Evolutionary conservation across 2,888 invertebrate species (phyloP).

Genomic region (Rugalucina vietnamica): DNA sequence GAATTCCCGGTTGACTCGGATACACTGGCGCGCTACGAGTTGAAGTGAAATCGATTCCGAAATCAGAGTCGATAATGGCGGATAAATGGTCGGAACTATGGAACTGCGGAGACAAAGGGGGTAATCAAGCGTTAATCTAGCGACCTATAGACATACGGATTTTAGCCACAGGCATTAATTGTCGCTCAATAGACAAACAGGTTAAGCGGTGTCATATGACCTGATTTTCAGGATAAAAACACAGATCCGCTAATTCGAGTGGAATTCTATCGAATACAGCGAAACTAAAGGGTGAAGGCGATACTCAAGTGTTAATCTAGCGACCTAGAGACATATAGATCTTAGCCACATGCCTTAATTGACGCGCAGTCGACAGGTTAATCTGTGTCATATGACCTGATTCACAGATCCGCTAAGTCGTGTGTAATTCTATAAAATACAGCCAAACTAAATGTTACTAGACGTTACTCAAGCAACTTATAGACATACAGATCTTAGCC

Average conservation of each 20-base stretch:
- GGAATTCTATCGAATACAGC: background rate
- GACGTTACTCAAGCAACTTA: background rate
- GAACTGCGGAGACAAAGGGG: background rate
- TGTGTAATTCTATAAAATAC: too few species aligned
- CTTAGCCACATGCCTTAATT: too few species aligned
- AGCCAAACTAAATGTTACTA: too few species aligned
- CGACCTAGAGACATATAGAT: too few species aligned
- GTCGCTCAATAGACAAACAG: background rate
- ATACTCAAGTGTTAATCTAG: background rate
- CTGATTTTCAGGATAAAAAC: background rate
- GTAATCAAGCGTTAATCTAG: background rate
- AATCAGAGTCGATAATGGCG: background rate
- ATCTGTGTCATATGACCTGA: too few species aligned
- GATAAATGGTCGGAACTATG: background rate
- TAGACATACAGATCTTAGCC: background rate
- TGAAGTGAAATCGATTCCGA: background rate
- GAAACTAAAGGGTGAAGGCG: background rate
- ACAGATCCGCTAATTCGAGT: background rate
- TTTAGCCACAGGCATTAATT: background rate
- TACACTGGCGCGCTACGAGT: background rate
- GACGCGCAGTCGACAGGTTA: too few species aligned
- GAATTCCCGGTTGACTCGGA: background rate
- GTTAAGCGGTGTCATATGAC: background rate
- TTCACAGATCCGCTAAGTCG: too few species aligned
- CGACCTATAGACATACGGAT: background rate